Evolutionary conservation across 1,140 invertebrate genomes (phyloP).

Genomic region (Ditylenchus dipsaci): DNA sequence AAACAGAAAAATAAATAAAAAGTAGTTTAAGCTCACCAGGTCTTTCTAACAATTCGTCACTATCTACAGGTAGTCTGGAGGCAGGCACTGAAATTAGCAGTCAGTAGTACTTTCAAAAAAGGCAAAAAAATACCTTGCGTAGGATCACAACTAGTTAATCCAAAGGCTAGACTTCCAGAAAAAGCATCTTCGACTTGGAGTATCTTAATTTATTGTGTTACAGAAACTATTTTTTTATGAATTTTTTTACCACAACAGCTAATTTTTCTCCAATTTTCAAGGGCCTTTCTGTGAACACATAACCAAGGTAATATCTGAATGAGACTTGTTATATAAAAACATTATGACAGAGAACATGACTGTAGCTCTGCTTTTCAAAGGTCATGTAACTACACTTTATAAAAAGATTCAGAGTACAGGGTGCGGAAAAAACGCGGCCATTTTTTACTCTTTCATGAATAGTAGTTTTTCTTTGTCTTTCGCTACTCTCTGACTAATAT

Average conservation of each 20-base stretch:
- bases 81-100: constrained; percentile 19
- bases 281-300: constrained; percentile 41
- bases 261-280: constrained; percentile 37
- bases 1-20: too few species aligned
- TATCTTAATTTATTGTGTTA: constrained; percentile 8
- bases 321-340: constrained; percentile 7
- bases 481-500: too few species aligned
- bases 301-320: constrained; percentile 38
- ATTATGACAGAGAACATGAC: background rate
- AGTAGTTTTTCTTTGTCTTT: too few species aligned
- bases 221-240: background rate
- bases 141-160: constrained; percentile 89
- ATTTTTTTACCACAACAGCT: constrained; percentile 22
- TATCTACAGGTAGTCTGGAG: constrained; percentile 81
- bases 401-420: too few species aligned
- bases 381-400: too few species aligned
- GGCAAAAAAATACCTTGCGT: background rate
- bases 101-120: background rate
- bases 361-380: too few species aligned
- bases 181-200: constrained; percentile 71
- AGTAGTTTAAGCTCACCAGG: constrained; percentile 58
- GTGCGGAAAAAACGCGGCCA: too few species aligned
- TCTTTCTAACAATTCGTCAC: constrained; percentile 82
- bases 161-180: constrained; percentile 80
- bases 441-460: too few species aligned